Percentiles rank a stretch among this genome's conserved stretches.
Conservation (phyloP, 2,113 vertebrate species). For the Origma solitaria region DNA sequence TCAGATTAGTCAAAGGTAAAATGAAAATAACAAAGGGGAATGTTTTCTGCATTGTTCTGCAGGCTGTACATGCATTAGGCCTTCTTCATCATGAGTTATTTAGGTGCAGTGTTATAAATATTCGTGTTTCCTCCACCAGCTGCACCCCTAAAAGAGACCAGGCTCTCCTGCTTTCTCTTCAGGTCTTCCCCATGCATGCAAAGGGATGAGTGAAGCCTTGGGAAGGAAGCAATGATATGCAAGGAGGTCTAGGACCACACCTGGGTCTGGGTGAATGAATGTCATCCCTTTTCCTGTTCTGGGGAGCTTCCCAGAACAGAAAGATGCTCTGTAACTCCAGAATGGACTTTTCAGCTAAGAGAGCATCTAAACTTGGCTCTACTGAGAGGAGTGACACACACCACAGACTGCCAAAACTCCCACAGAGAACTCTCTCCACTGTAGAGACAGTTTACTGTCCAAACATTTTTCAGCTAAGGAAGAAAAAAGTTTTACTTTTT, state of each 20-base stretch:
- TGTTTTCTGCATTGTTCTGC: background rate
- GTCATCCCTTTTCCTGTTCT: background rate
- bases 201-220: background rate
- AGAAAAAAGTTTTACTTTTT: background rate
- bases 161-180: background rate
- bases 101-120: background rate
- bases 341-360: background rate
- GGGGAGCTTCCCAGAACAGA: background rate
- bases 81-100: background rate
- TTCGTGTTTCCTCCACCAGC: background rate
- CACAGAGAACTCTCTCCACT: background rate
- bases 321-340: background rate
- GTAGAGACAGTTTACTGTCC: background rate
- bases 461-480: background rate
- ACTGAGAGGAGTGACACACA: background rate
- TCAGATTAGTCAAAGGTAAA: background rate
- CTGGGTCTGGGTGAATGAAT: background rate
- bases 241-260: background rate
- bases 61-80: background rate
- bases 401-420: slow-evolving; percentile 12
- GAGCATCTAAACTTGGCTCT: slow-evolving; percentile 13
- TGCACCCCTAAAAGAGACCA: background rate
- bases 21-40: background rate
- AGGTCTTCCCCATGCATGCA: background rate
- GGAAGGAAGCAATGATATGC: background rate